These are phyloP conservation scores for Halcyon smyrnensis DNA, from an alignment of 2,797 vertebrate genomes.

Conservation along the genomic window DNA sequence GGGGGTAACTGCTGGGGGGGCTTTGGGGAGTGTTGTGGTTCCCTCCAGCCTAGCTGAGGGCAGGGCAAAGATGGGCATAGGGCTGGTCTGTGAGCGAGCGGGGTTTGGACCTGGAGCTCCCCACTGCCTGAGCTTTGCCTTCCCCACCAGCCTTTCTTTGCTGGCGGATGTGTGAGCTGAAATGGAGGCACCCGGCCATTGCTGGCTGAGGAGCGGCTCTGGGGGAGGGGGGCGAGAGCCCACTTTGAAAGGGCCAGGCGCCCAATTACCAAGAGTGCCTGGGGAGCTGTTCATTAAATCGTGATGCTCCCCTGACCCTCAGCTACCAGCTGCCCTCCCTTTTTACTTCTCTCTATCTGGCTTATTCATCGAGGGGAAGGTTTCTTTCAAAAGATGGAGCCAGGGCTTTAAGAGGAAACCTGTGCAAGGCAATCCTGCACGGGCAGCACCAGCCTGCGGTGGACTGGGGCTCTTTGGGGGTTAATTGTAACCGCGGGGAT, in stretches of 20 bases:
- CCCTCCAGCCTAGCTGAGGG: not conserved
- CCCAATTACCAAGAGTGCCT: not conserved
- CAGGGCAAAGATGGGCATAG: not conserved
- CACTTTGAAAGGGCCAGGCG: not conserved
- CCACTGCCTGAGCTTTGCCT: not conserved
- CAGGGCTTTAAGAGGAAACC: not conserved
- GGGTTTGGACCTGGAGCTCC: not conserved
- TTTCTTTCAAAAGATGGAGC: not conserved
- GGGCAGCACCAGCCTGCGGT: not conserved
- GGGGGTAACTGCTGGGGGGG: not conserved
- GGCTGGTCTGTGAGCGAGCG: not conserved
- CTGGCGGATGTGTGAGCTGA: not conserved
- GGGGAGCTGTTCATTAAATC: not conserved
- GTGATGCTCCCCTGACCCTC: not conserved
- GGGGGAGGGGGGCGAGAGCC: not conserved
- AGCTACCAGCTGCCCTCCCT: not conserved
- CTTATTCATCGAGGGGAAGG: not conserved
- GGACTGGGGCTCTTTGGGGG: slow-evolving; percentile 26
- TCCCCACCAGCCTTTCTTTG: not conserved
- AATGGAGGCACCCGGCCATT: slow-evolving; percentile 35
- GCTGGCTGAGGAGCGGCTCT: not conserved
- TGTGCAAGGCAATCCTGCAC: not conserved
- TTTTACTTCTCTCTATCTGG: not conserved
- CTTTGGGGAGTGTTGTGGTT: not conserved
- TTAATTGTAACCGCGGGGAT: slow-evolving; percentile 56